A percentile compares a stretch with the other conserved stretches of the same genome.
Conservation (phyloP, 2,797 vertebrate species). For the Mormyrops attenuatus region DNA sequence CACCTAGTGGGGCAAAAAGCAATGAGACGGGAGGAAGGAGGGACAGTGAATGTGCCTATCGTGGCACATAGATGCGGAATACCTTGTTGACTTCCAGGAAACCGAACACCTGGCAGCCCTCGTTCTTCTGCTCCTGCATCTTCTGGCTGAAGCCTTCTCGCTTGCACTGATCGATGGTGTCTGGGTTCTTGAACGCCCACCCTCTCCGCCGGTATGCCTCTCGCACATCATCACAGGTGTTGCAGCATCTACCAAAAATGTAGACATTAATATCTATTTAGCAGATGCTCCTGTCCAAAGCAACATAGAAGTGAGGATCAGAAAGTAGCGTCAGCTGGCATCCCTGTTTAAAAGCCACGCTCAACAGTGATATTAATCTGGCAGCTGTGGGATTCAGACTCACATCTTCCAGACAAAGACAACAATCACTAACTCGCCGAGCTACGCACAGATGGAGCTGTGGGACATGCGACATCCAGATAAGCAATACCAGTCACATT, state of each 20-base stretch:
- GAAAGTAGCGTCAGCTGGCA: background rate
- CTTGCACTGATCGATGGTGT: slow-evolving; percentile 93
- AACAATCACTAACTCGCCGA: background rate
- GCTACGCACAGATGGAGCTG: background rate
- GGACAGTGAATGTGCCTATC: background rate
- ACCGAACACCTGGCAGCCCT: slow-evolving; percentile 92
- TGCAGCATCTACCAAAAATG: slow-evolving; percentile 76
- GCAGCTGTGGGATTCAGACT: background rate
- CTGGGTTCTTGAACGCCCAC: slow-evolving; percentile 96
- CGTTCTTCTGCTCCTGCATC: slow-evolving; percentile 98
- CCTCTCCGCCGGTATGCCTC: slow-evolving; percentile 90
- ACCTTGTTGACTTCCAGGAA: slow-evolving; percentile 98
- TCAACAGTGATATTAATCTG: background rate
- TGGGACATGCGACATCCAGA: background rate
- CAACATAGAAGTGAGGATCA: background rate
- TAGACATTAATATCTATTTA: background rate
- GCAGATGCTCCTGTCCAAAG: background rate
- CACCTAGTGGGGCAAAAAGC: slow-evolving; percentile 63
- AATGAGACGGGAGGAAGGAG: background rate
- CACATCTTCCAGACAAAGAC: background rate
- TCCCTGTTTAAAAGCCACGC: background rate
- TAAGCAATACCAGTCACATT: background rate
- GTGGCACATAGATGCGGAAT: background rate
- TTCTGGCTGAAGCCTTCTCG: slow-evolving; percentile 95
- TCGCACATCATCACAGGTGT: slow-evolving; percentile 91